Percentiles rank a stretch among this genome's conserved stretches.
phyloP scores from a whole-genome alignment of 35 echinoderm and acorn worm species.

The Apostichopus japonicus region DNA sequence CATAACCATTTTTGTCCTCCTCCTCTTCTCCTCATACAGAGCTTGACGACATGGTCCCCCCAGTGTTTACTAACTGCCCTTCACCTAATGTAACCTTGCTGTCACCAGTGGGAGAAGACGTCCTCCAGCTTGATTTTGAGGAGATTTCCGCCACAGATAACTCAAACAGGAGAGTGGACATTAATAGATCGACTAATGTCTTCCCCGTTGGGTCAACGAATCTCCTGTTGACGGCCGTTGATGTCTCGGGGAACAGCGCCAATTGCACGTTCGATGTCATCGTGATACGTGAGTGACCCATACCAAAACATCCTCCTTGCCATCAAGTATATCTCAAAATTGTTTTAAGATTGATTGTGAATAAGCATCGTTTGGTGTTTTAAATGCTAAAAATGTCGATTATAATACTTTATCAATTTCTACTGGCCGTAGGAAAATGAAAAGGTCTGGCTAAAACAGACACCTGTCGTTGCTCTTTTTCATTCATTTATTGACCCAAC shows the following conservation, averaged over 20 bases:
- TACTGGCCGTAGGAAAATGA: too few relatives aligned
- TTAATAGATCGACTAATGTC: background rate
- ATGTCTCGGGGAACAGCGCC: background rate
- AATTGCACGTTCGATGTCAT: slow-evolving; percentile 37
- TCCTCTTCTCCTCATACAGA: background rate
- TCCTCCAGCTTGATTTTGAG: background rate
- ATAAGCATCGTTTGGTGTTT: too few relatives aligned
- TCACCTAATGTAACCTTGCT: background rate
- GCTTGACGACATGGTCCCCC: background rate
- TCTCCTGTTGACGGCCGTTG: background rate
- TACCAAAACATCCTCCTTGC: too few relatives aligned
- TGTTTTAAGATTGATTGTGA: too few relatives aligned
- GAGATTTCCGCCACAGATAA: background rate
- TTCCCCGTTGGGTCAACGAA: background rate
- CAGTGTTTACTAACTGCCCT: background rate
- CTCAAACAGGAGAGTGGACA: background rate
- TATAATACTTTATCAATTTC: too few relatives aligned
- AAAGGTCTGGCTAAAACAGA: too few relatives aligned
- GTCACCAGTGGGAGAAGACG: background rate
- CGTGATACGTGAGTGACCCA: slow-evolving; percentile 3
- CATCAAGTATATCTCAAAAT: too few relatives aligned
- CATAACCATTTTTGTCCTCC: too few relatives aligned
- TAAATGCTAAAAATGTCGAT: too few relatives aligned
- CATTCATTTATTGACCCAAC: too few relatives aligned
- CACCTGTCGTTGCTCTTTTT: too few relatives aligned